A percentile compares a stretch with the other conserved stretches of the same genome.
Evolutionary conservation across 2,888 invertebrate species (phyloP).

Genomic region (Sialis fuliginosa): DNA sequence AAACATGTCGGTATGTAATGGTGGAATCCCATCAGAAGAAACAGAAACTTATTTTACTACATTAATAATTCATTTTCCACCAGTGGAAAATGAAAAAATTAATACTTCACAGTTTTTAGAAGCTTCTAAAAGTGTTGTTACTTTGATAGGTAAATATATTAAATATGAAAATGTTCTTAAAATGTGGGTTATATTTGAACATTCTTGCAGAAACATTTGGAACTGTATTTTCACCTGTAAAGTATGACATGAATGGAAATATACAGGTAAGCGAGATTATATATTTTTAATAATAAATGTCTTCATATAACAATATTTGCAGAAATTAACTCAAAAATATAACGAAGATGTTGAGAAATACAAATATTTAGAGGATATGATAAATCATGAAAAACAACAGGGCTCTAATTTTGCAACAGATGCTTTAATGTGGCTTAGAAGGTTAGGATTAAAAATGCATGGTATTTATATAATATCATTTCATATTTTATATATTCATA

Average conservation of each 20-base stretch:
- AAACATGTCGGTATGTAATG: too few relatives aligned
- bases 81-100: conserved; percentile 35
- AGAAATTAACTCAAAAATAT: conserved; percentile 45
- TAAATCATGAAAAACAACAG: conserved; percentile 37
- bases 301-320: conserved; percentile 10
- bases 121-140: conserved; percentile 41
- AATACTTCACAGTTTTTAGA: conserved; percentile 39
- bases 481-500: conserved; percentile 4
- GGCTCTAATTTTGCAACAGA: conserved; percentile 35
- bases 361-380: conserved; percentile 48
- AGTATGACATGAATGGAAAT: conserved; percentile 60
- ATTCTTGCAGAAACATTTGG: conserved; percentile 49
- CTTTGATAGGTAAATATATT: conserved; percentile 38
- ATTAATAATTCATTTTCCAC: conserved; percentile 28
- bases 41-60: not conserved
- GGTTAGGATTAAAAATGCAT: conserved; percentile 25
- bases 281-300: conserved; percentile 5
- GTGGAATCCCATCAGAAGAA: too few relatives aligned
- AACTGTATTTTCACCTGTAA: conserved; percentile 52
- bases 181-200: conserved; percentile 5
- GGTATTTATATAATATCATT: not conserved
- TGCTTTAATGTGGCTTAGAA: conserved; percentile 57
- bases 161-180: conserved; percentile 1
- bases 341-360: conserved; percentile 30
- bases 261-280: conserved; percentile 41